Base-by-base conservation (phyloP, 2,888 invertebrate species). In the Icerya purchasi region DNA sequence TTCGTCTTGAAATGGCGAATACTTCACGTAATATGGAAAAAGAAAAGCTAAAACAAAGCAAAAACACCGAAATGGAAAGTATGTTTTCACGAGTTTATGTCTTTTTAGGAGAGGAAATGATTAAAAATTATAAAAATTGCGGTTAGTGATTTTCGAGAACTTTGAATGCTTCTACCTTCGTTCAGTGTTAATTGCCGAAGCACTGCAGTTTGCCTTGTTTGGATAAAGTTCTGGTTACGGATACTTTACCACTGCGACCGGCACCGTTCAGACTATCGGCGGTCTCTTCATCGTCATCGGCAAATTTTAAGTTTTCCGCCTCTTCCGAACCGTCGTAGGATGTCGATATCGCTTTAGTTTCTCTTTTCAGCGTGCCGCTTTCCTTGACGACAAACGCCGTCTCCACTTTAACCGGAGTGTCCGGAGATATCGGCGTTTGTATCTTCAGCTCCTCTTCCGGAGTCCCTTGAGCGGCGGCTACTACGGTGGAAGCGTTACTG, bases 391-490 rank as follows among this genome's bases (percentile, higher is more conserved):
- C 60, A 14, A 50, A 14, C 50, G 60, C 55, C 24, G 51, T 23
- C 18, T 60, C 55, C 18, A 60, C 25, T 10, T n/a, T 8, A 14
- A 21, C n/a, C 3, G 56, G 56, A 1, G 56, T 52, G 52, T 56
- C 60, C 8, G 60, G 60, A 19, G 22, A 22, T 19, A 56, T 24
- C 18, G 60, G 55, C n/a, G 50, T 25, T 24, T 56, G 55, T 20
- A 56, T 56, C 14, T 24, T 25, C 22, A 60, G 22, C 22, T 60
- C 52, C 14, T 56, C 56, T 19, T 60, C 60, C 2, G 60, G 60
- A 21, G 60, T 60, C 50, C 36, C 52, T 10, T 55, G 55, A 5
- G 25, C 60, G 8, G 50, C 24, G 2, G 51, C 50, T 1, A 60
- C 20, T 1, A 25, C 56, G n/a, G 24, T 25, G 14, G 60, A 56